Percentiles rank a stretch among this genome's conserved stretches.
Conservation (phyloP, 2,888 invertebrate genomes). For the Yponomeuta plumbellus region DNA sequence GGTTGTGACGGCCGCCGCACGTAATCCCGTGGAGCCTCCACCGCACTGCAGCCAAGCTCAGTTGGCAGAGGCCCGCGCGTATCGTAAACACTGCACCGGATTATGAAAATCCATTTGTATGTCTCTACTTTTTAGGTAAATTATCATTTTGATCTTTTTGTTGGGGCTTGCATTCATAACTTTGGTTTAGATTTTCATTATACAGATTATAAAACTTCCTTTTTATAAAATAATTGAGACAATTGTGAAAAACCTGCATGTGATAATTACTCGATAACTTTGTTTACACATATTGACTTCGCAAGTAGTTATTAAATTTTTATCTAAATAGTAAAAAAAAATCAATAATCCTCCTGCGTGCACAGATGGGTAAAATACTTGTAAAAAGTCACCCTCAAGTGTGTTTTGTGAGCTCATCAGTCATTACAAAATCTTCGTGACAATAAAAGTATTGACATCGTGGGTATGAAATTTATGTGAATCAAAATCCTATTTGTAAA, state of each 20-base stretch:
- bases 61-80: slow-evolving; percentile 31
- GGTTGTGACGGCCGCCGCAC: slow-evolving; percentile 21
- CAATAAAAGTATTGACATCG: not conserved
- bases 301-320: no score
- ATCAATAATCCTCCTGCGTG: no score
- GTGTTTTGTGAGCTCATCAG: no score
- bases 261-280: not conserved
- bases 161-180: not conserved
- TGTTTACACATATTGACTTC: no score
- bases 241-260: not conserved
- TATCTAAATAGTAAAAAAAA: no score
- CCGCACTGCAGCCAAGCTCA: slow-evolving; percentile 34
- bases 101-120: slow-evolving; percentile 24
- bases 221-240: not conserved
- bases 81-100: slow-evolving; percentile 33
- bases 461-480: not conserved
- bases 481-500: not conserved
- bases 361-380: no score
- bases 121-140: not conserved
- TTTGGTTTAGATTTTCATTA: not conserved
- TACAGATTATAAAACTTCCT: not conserved
- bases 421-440: no score
- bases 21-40: slow-evolving; percentile 33
- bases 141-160: not conserved
- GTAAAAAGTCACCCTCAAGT: no score